Evolutionary conservation across 2,113 vertebrate genomes (phyloP), one percentile per base, ranked within the genome.

Genomic region (Anguilla rostrata): DNA sequence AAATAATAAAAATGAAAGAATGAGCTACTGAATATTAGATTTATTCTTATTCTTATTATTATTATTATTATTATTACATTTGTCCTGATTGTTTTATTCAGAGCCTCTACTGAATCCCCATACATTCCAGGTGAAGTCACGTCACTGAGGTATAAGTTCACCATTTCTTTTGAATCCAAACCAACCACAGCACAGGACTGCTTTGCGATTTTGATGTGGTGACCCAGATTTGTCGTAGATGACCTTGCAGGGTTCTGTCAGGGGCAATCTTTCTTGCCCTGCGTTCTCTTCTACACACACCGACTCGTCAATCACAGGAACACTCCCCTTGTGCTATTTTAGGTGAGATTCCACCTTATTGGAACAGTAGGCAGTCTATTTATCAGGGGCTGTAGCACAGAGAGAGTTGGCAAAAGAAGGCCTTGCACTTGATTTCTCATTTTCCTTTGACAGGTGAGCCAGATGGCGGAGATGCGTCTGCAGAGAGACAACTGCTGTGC

Each of bases 371-470:
- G 26, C 71, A 85, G 40, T 53, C 75, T 26, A 57, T 85, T 39
- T 78, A 79, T 79, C 43, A 39, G 46, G 9, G 0, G 71, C 46
- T 49, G 84, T 41, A 78, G 20, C 71, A 39, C 71, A 4, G 22
- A 49, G 75, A 53, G 29, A 29, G 66, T 41, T 40, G 26, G 41
- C 63, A 34, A 29, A 40, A 22, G 60, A 49, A 41, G 43, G 12
- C 81, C 66, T 53, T n/a, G 40, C 11, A 26, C 84, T 85, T 78
- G 63, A 85, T 85, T 85, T 85, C 84, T 85, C 84, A 85, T 85
- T 78, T 84, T 40, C 40, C 66, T 22, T 53, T 85, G 84, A 85
- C 84, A 85, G 84, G 63, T 49, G 66, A 66, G 84, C 84, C 84
- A 85, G 84, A 78, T 80, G 75, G 84, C 84, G 29, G 29, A 20